Base-by-base conservation (phyloP, 2,113 vertebrate genomes). In the Hippocampus abdominalis region DNA sequence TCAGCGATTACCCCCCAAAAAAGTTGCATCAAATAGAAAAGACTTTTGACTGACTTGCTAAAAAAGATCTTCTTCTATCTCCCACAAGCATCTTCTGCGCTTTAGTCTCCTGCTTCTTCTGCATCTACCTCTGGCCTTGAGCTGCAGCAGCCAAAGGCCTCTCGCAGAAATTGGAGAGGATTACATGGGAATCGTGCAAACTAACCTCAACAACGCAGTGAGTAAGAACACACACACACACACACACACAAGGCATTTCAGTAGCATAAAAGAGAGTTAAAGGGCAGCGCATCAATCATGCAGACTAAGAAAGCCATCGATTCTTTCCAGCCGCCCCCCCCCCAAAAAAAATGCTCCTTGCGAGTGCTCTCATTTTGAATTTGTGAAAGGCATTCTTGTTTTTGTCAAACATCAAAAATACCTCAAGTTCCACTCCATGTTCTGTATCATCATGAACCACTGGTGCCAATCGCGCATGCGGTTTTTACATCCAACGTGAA, bases 81-180 rank as follows among this genome's bases (percentile, higher is more conserved):
- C 60, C 61, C 56, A 23, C 44, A 16, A 93, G 92, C 82, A 84
- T 92, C 84, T 90, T 90, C 87, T 91, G 48, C 83, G 87, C 77
- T 81, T 81, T 66, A 85, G 80, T 88, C 73, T 90, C 74, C 79
- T 91, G 81, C 79, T 68, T 76, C 86, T 91, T 66, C 79, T 92
- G 62, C 80, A 91, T 70, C 88, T 91, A 79, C 90, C 90, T 85
- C 75, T 84, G 25, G 78, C 80, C 62, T 81, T 86, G 61, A 86
- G 88, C 82, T 92, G 91, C 70, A 53, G 66, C 75, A 84, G 39
- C 23, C 44, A 42, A 63, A 75, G 8, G 25, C 2, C 46, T 60
- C 74, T 2, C 3, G 4, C 0, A 40, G 62, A 65, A 3, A 69
- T 91, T 27, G 13, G 0, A 46, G 0, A 20, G 0, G 40, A 84